phyloP scores from a whole-genome alignment of 2,888 invertebrate genomes.

The Nomada lathburiana region DNA sequence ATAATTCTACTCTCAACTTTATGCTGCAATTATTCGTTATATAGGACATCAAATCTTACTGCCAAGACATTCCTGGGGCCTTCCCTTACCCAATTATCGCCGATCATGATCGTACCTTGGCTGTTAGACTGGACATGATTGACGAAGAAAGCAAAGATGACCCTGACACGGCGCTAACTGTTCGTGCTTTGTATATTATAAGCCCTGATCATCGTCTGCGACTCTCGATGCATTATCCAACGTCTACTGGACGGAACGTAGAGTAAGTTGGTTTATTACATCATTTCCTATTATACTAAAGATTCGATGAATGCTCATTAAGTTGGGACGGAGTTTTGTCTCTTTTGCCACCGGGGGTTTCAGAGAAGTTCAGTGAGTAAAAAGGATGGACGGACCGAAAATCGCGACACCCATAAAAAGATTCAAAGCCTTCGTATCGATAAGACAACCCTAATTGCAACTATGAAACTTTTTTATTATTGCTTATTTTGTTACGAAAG shows the following conservation, averaged over 20 bases:
- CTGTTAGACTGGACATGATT: conserved; percentile 91
- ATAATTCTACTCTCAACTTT: neutral
- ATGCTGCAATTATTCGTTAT: too few relatives aligned
- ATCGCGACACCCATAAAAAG: too few relatives aligned
- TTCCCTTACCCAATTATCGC: conserved; percentile 94
- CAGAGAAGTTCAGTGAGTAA: too few relatives aligned
- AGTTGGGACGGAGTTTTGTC: too few relatives aligned
- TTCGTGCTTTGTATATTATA: conserved; percentile 92
- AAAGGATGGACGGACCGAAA: too few relatives aligned
- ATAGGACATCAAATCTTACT: conserved; percentile 89
- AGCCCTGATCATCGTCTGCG: conserved; percentile 92
- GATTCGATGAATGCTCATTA: too few relatives aligned
- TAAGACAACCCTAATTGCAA: too few relatives aligned
- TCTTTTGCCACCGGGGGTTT: too few relatives aligned
- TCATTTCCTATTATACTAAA: neutral
- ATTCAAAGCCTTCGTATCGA: too few relatives aligned
- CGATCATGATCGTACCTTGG: conserved; percentile 90
- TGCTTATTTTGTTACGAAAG: too few relatives aligned
- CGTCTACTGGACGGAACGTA: conserved; percentile 94
- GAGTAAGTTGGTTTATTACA: conserved; percentile 86
- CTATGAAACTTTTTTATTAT: too few relatives aligned
- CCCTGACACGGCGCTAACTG: conserved; percentile 89
- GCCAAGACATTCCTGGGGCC: conserved; percentile 89
- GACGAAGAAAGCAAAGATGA: conserved; percentile 90
- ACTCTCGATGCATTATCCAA: conserved; percentile 93